Conservation (phyloP, 1,140 invertebrate species). For the Linepithema humile region DNA sequence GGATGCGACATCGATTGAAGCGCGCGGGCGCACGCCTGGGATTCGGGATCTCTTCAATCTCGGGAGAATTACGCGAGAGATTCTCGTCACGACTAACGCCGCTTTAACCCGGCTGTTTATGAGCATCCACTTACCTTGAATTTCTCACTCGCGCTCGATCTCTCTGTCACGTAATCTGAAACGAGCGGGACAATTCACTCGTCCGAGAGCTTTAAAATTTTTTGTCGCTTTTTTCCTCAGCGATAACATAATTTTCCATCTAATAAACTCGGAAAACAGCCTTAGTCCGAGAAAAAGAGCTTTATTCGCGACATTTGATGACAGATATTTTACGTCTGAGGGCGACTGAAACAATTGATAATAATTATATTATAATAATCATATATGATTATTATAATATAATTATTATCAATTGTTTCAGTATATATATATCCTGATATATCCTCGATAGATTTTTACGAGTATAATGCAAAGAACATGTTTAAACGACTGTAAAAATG, state of each 20-base stretch:
- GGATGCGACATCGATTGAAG: neutral
- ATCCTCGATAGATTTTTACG: no score
- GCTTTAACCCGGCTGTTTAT: conserved; percentile 37
- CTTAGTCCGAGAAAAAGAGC: no score
- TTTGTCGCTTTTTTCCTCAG: neutral
- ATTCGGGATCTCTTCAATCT: conserved; percentile 33
- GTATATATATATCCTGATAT: no score
- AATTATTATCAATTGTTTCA: no score
- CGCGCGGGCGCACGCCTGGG: neutral
- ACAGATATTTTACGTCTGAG: no score
- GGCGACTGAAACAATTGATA: no score
- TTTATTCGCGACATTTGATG: no score
- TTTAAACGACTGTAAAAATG: no score
- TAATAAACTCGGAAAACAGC: neutral
- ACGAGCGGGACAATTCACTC: neutral
- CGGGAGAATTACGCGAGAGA: conserved; percentile 41
- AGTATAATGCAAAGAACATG: no score
- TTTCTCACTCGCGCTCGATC: neutral
- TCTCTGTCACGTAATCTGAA: neutral
- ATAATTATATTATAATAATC: no score
- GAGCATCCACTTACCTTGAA: conserved; percentile 6
- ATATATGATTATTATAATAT: no score
- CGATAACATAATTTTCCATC: neutral
- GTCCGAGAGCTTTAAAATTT: neutral
- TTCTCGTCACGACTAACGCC: conserved; percentile 42